Conservation (phyloP, 2,888 invertebrate species). For the Acanthosepion esculentum region DNA sequence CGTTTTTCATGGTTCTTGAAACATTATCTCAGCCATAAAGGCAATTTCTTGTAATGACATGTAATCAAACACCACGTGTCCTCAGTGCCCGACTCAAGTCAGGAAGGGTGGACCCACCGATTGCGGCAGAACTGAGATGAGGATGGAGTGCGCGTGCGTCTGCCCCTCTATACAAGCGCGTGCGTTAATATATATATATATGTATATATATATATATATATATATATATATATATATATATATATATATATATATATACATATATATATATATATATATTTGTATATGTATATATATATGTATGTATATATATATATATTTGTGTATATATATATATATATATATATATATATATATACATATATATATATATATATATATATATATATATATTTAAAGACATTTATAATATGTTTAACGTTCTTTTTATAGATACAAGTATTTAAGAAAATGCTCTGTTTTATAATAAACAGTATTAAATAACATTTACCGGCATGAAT, state of each 20-base stretch:
- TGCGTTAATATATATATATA: background rate
- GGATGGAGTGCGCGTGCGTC: background rate
- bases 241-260: background rate
- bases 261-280: background rate
- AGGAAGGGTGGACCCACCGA: background rate
- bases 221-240: background rate
- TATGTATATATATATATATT: background rate
- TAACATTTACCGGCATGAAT: no score
- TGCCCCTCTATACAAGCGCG: background rate
- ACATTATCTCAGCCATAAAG: background rate
- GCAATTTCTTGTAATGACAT: background rate
- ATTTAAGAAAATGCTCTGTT: no score
- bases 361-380: no score
- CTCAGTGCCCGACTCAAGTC: slow-evolving; percentile 8
- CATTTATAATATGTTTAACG: no score
- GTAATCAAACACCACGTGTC: slow-evolving; percentile 33
- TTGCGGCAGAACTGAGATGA: background rate
- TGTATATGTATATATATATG: background rate
- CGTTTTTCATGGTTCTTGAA: background rate
- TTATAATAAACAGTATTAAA: no score
- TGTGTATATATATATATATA: background rate
- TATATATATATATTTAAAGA: no score
- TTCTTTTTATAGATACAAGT: no score
- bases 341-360: no score
- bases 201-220: background rate